Base-by-base conservation (phyloP, 2,888 invertebrate species). In the Eupithecia abbreviata region DNA sequence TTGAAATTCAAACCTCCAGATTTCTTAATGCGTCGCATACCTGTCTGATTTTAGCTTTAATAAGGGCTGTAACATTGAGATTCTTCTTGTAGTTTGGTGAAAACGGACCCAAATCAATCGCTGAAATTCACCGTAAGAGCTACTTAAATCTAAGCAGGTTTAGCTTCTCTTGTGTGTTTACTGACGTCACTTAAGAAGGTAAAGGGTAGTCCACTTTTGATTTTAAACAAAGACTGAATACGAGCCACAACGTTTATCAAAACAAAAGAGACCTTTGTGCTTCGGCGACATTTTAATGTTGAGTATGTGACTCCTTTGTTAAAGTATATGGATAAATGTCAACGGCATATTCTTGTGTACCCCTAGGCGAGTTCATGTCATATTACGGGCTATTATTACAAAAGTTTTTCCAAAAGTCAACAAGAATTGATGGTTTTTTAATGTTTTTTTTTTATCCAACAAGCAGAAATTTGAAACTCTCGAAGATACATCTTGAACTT, bases 271-370 rank as follows among this genome's bases (percentile, higher is more conserved):
- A 74, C 76, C 78, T 74, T 78, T 78, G 78, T 76, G 73, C 55
- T 69, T 71, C 51, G 68, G 69, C 86, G 88, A 88, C 90, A 89
- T 90, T 89, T 90, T 89, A 88, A 86, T 77, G 77, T 84, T 85
- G 87, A 86, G 87, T 88, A 76, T 89, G 85, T 86, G 82, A 85
- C 84, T 90, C 89, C 89, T 90, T 92, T 92, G 91, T 91, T 90
- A 86, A 89, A 89, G 89, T 90, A 90, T 89, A 88, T 83, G 89
- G 87, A 91, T 91, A 91, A 92, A 92, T 91, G 91, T 91, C 92
- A 90, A 82, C 80, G 84, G 81, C 91, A 89, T 86, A 45, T 68
- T 42, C n/a, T 68, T n/a, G 81, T 84, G 81, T 83, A 83, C 85
- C 80, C 72, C 42, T 30, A 65, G 58, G 76, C 70, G 15, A 71